These are phyloP conservation scores for Machaerirhynchus nigripectus DNA, from an alignment of 2,113 vertebrate species.

Conservation along the genomic window DNA sequence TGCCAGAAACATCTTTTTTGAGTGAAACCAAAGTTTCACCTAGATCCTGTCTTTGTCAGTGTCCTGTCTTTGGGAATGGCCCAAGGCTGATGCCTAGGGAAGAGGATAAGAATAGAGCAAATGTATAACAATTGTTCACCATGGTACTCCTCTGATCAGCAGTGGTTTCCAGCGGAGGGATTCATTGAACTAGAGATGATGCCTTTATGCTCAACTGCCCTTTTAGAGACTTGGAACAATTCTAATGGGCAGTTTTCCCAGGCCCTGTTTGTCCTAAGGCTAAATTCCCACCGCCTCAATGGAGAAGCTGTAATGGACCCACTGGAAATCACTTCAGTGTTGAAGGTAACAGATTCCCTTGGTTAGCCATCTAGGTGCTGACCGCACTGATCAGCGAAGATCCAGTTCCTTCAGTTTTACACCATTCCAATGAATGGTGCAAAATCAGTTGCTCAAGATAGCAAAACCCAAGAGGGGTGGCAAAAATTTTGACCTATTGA, in stretches of 20 bases:
- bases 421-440: background rate
- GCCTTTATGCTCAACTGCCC: background rate
- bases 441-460: background rate
- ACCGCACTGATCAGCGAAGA: background rate
- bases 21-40: background rate
- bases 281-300: background rate
- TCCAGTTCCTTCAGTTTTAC: background rate
- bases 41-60: background rate
- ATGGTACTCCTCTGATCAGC: background rate
- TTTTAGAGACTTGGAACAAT: background rate
- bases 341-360: background rate
- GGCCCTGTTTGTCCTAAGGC: background rate
- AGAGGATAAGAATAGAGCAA: background rate
- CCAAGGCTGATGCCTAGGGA: background rate
- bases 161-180: background rate
- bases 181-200: background rate
- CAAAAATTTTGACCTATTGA: background rate
- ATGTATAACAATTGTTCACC: background rate
- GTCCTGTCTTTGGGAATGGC: background rate
- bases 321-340: background rate
- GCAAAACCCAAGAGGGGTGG: background rate
- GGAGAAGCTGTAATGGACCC: background rate
- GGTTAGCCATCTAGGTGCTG: background rate
- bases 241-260: background rate
- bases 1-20: background rate